Conservation (phyloP, 2,113 vertebrate genomes). For the Taxidea taxus region DNA sequence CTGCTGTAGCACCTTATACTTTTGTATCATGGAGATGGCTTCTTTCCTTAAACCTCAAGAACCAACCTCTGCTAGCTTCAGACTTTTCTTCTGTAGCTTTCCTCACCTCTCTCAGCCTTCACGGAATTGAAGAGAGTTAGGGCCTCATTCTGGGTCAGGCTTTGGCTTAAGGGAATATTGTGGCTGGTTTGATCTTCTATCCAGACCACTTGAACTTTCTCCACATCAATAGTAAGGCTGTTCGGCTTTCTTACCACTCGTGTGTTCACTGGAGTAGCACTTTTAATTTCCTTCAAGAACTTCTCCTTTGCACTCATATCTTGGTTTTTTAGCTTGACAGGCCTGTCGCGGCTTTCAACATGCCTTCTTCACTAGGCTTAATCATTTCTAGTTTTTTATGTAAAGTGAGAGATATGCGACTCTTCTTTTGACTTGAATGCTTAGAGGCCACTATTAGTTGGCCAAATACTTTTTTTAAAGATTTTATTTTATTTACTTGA, state of each 20-base stretch:
- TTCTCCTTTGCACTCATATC: background rate
- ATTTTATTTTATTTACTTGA: no score
- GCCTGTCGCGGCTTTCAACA: background rate
- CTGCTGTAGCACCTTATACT: background rate
- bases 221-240: background rate
- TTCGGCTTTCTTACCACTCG: background rate
- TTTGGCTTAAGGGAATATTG: background rate
- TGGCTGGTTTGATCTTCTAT: background rate
- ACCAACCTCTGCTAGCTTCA: background rate
- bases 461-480: no score
- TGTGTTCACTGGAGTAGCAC: background rate
- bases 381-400: background rate
- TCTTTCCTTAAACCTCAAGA: background rate
- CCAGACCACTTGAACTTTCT: background rate
- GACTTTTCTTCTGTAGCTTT: background rate
- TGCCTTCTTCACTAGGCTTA: background rate
- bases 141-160: background rate
- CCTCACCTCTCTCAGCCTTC: background rate
- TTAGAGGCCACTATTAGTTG: background rate
- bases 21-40: background rate
- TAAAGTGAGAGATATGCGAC: background rate
- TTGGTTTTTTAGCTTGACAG: background rate
- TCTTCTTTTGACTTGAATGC: background rate
- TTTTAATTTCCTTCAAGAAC: background rate
- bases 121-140: background rate